These are phyloP conservation scores for Bufo bufo DNA, from an alignment of 2,113 vertebrate genomes.

Conservation along the genomic window DNA sequence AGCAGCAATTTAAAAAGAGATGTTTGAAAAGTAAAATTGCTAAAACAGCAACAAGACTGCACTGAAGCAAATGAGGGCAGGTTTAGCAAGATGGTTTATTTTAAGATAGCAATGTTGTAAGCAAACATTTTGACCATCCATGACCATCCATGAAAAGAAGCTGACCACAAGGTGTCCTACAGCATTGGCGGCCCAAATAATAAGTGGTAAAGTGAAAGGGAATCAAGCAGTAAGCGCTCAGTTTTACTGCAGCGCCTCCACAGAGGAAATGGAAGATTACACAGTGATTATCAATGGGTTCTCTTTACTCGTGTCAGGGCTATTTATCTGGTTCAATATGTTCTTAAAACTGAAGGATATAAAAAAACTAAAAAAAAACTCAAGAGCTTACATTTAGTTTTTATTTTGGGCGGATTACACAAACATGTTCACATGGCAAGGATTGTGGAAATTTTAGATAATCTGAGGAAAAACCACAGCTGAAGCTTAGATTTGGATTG, in stretches of 20 bases:
- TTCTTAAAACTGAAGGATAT: too few species aligned
- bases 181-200: not conserved
- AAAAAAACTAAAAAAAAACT: too few species aligned
- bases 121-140: not conserved
- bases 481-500: too few species aligned
- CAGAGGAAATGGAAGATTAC: not conserved
- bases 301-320: too few species aligned
- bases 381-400: not conserved
- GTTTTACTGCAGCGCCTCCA: not conserved
- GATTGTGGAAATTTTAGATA: too few species aligned
- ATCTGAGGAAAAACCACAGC: too few species aligned
- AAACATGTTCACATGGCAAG: too few species aligned
- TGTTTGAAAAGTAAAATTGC: conserved; percentile 41
- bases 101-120: not conserved
- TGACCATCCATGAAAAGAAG: not conserved
- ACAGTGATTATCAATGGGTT: not conserved
- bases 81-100: not conserved
- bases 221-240: not conserved
- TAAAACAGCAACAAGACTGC: conserved; percentile 36
- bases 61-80: conserved; percentile 37
- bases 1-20: conserved; percentile 42
- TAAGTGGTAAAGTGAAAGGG: not conserved
- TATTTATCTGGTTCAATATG: too few species aligned
- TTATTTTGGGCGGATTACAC: too few species aligned
- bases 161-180: not conserved